Base-by-base conservation (phyloP, 2,888 invertebrate species). In the Cepaea hortensis region DNA sequence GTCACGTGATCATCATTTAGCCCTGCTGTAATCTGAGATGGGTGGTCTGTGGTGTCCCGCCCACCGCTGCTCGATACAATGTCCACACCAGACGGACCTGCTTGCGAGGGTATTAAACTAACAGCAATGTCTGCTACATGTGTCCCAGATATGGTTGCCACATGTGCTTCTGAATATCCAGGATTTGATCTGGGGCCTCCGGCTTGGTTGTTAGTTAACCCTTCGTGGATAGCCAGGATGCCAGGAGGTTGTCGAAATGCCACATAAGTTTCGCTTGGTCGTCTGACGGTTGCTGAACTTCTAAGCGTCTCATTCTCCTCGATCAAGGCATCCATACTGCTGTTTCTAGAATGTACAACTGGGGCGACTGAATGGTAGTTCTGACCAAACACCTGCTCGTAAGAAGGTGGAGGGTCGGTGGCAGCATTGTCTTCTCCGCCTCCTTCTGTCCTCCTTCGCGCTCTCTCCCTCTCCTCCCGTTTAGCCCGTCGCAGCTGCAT, bases 341-440 rank as follows among this genome's bases (percentile, higher is more conserved):
- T 68, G 73, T 81, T 81, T 18, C 85, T 70, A 61, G 87, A 81
- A 55, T 85, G 85, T 13, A 84, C 20, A 6, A 65, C n/a, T n/a
- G 85, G 79, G 35, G 23, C 72, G 61, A 50, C 72, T 9, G 76
- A 48, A 0, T 18, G 9, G 46, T 81, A 62, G 13, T 62, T 81
- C 5, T 62, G 46, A 50, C 88, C 89, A 61, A 89, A 89, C n/a
- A 89, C 87, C 76, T 87, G 85, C 48, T 89, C 89, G 70, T 89
- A 89, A 9, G 89, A 65, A n/a, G 89, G 89, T 46, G 89, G 89
- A 13, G 87, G 84, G 72, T 89, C 88, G 13, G 35, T 65, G 18
- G 75, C 46, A 4, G 79, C 85, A 70, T 46, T 50, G 20, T 85
- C 85, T 23, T 13, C 85, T 18, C 79, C 85, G 50, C 46, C 50